These are phyloP conservation scores for Melangyna quadrimaculata DNA, from an alignment of 2,888 invertebrate genomes.

Conservation along the genomic window DNA sequence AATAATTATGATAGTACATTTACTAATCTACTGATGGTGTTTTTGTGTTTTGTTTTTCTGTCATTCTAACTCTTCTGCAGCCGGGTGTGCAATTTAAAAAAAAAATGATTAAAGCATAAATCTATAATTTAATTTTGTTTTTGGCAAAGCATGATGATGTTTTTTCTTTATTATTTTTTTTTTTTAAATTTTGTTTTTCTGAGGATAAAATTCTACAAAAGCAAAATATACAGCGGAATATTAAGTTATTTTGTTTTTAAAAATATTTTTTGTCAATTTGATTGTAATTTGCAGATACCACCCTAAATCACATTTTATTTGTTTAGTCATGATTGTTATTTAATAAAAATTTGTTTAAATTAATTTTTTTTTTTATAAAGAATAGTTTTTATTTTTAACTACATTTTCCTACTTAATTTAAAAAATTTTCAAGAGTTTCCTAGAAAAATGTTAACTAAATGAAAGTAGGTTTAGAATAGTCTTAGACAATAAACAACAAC, in stretches of 20 bases:
- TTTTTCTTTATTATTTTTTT: slow-evolving; percentile 35
- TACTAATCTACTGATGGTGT: slow-evolving; percentile 67
- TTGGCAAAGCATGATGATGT: slow-evolving; percentile 73
- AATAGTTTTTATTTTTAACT: neutral
- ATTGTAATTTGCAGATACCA: slow-evolving; percentile 55
- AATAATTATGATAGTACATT: slow-evolving; percentile 32
- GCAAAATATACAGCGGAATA: slow-evolving; percentile 11
- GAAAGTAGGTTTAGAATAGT: neutral
- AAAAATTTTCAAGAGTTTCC: slow-evolving; percentile 2
- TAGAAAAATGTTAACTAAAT: slow-evolving; percentile 3
- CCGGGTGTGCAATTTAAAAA: slow-evolving; percentile 9
- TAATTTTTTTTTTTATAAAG: neutral
- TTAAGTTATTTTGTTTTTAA: neutral
- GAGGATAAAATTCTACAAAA: slow-evolving; percentile 9
- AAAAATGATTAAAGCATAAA: neutral
- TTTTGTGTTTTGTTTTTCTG: slow-evolving; percentile 24
- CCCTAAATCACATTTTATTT: slow-evolving; percentile 31
- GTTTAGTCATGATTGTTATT: slow-evolving; percentile 23
- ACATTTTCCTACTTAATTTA: slow-evolving; percentile 9
- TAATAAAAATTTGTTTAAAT: neutral
- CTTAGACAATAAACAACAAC: slow-evolving; percentile 9
- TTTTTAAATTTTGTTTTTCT: slow-evolving; percentile 7
- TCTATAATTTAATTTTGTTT: neutral
- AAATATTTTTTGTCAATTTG: slow-evolving; percentile 20
- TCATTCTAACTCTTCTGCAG: slow-evolving; percentile 32